Evolutionary conservation across 2,888 invertebrate species (phyloP).

Genomic region (Adela reaumurella): DNA sequence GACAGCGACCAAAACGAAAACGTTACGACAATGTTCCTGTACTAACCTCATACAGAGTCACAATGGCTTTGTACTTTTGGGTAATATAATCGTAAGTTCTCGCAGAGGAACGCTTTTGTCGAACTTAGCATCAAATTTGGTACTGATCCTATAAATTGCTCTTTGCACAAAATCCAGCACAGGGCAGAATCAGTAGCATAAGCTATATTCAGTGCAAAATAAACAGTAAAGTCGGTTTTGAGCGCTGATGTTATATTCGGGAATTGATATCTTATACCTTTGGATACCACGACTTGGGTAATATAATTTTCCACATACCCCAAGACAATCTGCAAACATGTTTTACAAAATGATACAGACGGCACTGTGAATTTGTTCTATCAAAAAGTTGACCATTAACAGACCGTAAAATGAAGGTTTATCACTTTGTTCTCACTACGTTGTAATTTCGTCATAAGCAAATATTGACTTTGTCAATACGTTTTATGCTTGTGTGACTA

Average conservation of each 20-base stretch:
- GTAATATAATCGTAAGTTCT: too few species aligned
- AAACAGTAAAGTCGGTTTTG: background rate
- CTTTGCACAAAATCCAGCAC: background rate
- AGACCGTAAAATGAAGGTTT: too few species aligned
- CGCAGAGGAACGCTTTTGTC: background rate
- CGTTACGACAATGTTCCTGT: background rate
- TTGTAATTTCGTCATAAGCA: too few species aligned
- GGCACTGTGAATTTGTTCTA: too few species aligned
- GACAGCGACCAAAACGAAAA: slow-evolving; percentile 3
- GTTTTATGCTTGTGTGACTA: too few species aligned
- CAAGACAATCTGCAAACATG: too few species aligned
- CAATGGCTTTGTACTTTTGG: too few species aligned
- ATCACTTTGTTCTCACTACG: too few species aligned
- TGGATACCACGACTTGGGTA: background rate
- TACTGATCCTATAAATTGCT: background rate
- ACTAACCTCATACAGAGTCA: background rate
- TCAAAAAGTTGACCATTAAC: too few species aligned
- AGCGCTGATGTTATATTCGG: background rate
- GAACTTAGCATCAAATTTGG: background rate
- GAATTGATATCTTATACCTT: background rate
- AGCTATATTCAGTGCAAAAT: background rate
- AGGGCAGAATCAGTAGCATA: background rate
- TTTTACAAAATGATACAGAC: too few species aligned
- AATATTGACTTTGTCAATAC: too few species aligned
- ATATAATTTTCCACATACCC: too few species aligned